phyloP scores from a whole-genome alignment of 2,888 invertebrate genomes.

The Baccha elongata region DNA sequence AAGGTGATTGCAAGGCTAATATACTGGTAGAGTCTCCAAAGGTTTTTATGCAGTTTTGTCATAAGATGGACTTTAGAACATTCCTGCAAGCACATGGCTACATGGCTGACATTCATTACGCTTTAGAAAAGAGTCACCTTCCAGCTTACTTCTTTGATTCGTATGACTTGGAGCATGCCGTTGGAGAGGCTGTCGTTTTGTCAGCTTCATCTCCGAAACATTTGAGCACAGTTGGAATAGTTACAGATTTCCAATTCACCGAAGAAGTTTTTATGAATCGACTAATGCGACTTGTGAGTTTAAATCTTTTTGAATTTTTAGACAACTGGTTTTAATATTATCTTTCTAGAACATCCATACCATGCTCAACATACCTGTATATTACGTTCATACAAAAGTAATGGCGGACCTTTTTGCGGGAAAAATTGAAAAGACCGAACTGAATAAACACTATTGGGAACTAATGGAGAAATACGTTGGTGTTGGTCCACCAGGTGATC shows the following conservation, averaged over 20 bases:
- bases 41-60: conserved; percentile 53
- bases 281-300: conserved; percentile 48
- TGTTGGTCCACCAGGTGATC: conserved; percentile 1
- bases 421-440: neutral
- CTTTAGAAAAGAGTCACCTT: conserved; percentile 38
- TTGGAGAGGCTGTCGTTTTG: conserved; percentile 61
- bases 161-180: conserved; percentile 39
- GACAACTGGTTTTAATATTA: neutral
- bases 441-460: neutral
- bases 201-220: conserved; percentile 53
- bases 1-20: conserved; percentile 35
- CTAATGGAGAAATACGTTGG: conserved; percentile 19
- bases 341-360: conserved; percentile 8
- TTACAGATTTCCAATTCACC: neutral
- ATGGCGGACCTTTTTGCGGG: neutral
- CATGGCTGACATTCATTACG: conserved; percentile 57
- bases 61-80: conserved; percentile 58
- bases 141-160: conserved; percentile 47
- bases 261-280: conserved; percentile 39
- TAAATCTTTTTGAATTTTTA: neutral
- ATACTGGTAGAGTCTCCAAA: conserved; percentile 13
- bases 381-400: conserved; percentile 14
- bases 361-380: conserved; percentile 1
- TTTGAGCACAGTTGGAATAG: conserved; percentile 30
- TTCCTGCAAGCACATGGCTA: conserved; percentile 68